Base-by-base conservation (phyloP, 2,888 invertebrate species). In the Drosophila fungiperda region DNA sequence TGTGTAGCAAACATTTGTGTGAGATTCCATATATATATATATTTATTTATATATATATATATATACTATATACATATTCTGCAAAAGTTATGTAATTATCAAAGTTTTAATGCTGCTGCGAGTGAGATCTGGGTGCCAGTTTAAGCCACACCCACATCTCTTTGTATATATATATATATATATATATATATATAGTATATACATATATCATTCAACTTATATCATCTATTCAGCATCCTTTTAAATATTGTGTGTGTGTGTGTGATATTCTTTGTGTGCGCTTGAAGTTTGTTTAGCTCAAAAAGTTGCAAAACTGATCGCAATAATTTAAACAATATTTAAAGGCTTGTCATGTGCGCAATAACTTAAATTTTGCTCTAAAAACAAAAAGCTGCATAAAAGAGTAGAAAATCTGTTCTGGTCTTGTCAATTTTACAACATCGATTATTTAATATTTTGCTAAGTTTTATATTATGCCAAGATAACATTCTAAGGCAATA, bases 41-140 rank as follows among this genome's bases (percentile, higher is more conserved):
- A 61, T 52, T 49, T 63, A 50, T 38, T 67, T 48, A 40, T 29
- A 45, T 26, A 63, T 52, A 8, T 6, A 63, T 59, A 29, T 45
- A 55, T 49, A 49, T 15, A 45, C 40, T n/a, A 40, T n/a, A 45
- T 45, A 20, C 9, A 40, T 33, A 61, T 76, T 55, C 69, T 57
- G 68, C 67, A 76, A 86, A 87, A 87, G 87, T 87, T 87, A 87
- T 89, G 89, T 87, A 87, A 87, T 87, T 87, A 87, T 87, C 89
- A 87, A 87, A 87, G 87, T 86, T 86, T 84, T 89, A 87, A 89
- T 86, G 89, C 84, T 76, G 67, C 87, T 73, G 61, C 68, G 61
- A 36, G 53, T 29, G 66, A 53, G 72, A 63, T 68, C 61, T 57
- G 49, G 38, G 57, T 61, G 61, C 55, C 61, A 67, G 61, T 23